These are phyloP conservation scores for Sipha maydis DNA, from an alignment of 2,888 invertebrate species.

Conservation along the genomic window DNA sequence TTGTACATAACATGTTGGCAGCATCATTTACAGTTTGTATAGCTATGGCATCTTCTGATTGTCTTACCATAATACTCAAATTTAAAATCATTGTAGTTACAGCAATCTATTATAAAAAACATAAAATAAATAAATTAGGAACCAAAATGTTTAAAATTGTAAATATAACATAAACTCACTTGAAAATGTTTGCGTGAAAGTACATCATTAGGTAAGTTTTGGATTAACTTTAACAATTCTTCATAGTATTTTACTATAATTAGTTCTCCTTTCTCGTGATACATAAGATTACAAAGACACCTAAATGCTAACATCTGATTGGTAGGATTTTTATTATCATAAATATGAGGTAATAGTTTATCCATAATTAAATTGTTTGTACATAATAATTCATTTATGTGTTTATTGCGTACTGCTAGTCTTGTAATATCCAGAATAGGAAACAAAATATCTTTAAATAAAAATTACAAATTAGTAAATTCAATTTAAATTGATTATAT, in stretches of 20 bases:
- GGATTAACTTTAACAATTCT: constrained; percentile 71
- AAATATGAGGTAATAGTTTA: constrained; percentile 65
- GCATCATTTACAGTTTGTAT: constrained; percentile 42
- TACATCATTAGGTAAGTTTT: constrained; percentile 68
- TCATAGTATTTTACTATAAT: constrained; percentile 73
- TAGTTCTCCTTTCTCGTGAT: constrained; percentile 75
- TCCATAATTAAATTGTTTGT: constrained; percentile 68
- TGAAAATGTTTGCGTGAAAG: constrained; percentile 74
- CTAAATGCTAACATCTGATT: constrained; percentile 84
- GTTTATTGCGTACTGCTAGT: constrained; percentile 79
- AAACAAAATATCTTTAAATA: constrained; percentile 77
- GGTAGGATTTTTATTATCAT: constrained; percentile 69
- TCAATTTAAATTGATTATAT: background rate
- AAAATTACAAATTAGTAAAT: constrained; percentile 17
- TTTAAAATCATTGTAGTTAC: constrained; percentile 67
- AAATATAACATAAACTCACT: constrained; percentile 67
- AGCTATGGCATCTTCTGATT: constrained; percentile 58
- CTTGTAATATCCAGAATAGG: constrained; percentile 90
- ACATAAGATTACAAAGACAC: constrained; percentile 83
- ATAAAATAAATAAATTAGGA: constrained; percentile 13
- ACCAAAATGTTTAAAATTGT: background rate
- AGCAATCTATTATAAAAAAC: constrained; percentile 73
- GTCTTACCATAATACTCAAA: constrained; percentile 60
- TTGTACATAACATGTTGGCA: constrained; percentile 70
- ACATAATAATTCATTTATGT: constrained; percentile 72